A percentile compares a stretch with the other conserved stretches of the same genome.
Evolutionary conservation across 2,888 invertebrate genomes (phyloP).

Genomic region (Malthinus seriepunctatus): DNA sequence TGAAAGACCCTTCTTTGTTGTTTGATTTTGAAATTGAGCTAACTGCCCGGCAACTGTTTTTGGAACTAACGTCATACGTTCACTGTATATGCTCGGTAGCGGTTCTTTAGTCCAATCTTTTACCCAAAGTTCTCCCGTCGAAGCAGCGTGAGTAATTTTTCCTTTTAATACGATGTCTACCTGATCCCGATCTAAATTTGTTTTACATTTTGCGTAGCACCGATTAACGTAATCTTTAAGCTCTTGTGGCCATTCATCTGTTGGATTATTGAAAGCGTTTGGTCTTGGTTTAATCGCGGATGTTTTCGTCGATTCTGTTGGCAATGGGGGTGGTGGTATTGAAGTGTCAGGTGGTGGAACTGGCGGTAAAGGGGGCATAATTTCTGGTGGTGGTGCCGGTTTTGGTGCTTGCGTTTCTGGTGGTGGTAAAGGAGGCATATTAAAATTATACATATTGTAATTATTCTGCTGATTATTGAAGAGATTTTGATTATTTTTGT

Average conservation of each 20-base stretch:
- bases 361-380: conserved; percentile 60
- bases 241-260: conserved; percentile 78
- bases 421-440: conserved; percentile 58
- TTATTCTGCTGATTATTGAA: conserved; percentile 41
- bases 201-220: conserved; percentile 89
- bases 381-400: conserved; percentile 59
- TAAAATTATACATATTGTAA: conserved; percentile 45
- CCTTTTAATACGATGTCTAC: conserved; percentile 94
- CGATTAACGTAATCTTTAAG: conserved; percentile 86
- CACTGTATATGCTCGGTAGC: conserved; percentile 84
- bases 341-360: conserved; percentile 46
- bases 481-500: conserved; percentile 60
- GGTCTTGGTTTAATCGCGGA: conserved; percentile 40
- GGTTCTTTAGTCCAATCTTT: conserved; percentile 96
- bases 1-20: conserved; percentile 58
- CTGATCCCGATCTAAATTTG: conserved; percentile 88
- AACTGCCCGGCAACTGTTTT: conserved; percentile 64
- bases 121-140: conserved; percentile 82
- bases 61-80: conserved; percentile 69
- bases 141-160: conserved; percentile 88
- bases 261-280: conserved; percentile 58
- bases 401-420: conserved; percentile 54
- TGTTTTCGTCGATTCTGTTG: conserved; percentile 45
- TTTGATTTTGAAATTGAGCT: conserved; percentile 62
- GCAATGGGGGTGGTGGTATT: conserved; percentile 59